These are phyloP conservation scores for Scytalopus superciliaris DNA, from an alignment of 2,113 vertebrate genomes.

Conservation along the genomic window DNA sequence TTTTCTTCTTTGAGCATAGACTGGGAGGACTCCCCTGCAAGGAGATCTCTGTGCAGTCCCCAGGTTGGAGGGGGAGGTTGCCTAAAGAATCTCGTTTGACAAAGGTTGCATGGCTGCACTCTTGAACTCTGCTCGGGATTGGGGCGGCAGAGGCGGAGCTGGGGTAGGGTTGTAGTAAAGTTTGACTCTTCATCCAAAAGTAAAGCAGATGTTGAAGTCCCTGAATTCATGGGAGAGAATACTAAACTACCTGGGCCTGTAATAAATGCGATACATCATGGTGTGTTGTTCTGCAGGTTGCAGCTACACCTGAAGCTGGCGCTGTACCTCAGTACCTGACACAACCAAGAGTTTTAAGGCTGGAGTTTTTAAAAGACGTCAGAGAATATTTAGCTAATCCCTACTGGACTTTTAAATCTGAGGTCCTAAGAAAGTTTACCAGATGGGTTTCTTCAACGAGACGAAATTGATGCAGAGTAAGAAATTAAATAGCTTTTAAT, in stretches of 20 bases:
- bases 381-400: neutral
- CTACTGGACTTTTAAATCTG: neutral
- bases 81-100: neutral
- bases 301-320: neutral
- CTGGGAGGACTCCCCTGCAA: neutral
- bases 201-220: slow-evolving; percentile 15
- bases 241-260: neutral
- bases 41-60: neutral
- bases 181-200: neutral
- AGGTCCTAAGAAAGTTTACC: neutral
- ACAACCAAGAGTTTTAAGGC: neutral
- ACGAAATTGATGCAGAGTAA: neutral
- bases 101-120: neutral
- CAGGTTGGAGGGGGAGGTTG: neutral
- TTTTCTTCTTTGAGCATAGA: slow-evolving; percentile 26
- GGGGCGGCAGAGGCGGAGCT: neutral
- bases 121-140: neutral
- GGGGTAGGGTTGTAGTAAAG: neutral
- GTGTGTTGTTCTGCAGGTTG: neutral
- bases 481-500: neutral
- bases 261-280: neutral
- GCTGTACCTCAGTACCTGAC: neutral
- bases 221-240: neutral
- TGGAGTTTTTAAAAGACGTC: neutral
- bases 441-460: neutral